phyloP scores from a whole-genome alignment of 1,140 invertebrate species.

The Temnothorax nylanderi region DNA sequence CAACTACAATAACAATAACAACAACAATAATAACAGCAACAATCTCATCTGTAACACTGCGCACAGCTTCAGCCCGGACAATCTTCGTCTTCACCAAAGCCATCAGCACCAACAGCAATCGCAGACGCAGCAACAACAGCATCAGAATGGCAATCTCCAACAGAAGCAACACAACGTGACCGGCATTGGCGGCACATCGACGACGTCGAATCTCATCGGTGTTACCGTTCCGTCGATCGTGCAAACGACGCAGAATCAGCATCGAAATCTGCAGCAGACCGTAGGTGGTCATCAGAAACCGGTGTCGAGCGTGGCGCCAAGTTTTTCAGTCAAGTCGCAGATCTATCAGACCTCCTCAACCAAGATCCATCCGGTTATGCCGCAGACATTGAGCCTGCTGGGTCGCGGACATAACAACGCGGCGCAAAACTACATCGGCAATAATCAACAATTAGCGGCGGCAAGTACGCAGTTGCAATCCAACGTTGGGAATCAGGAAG shows the following conservation, averaged over 20 bases:
- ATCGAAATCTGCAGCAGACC: slow-evolving; percentile 78
- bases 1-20: slow-evolving; percentile 78
- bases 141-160: slow-evolving; percentile 67
- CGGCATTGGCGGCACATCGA: slow-evolving; percentile 68
- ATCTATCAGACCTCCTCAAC: slow-evolving; percentile 93
- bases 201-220: slow-evolving; percentile 65
- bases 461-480: slow-evolving; percentile 53
- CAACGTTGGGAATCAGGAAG: slow-evolving; percentile 70
- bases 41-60: slow-evolving; percentile 75
- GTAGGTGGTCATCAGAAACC: slow-evolving; percentile 87
- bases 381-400: slow-evolving; percentile 88
- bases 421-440: slow-evolving; percentile 73
- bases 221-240: slow-evolving; percentile 70
- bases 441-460: slow-evolving; percentile 65
- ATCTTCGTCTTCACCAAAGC: slow-evolving; percentile 73
- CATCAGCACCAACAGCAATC: slow-evolving; percentile 69
- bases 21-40: slow-evolving; percentile 75
- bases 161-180: slow-evolving; percentile 73
- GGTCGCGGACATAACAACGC: slow-evolving; percentile 83
- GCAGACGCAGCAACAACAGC: slow-evolving; percentile 74
- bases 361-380: slow-evolving; percentile 92
- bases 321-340: slow-evolving; percentile 89
- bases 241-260: slow-evolving; percentile 71
- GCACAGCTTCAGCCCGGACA: slow-evolving; percentile 76
- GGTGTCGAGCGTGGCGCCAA: slow-evolving; percentile 93